phyloP scores from a whole-genome alignment of 2,888 invertebrate genomes.

The Myathropa florea region DNA sequence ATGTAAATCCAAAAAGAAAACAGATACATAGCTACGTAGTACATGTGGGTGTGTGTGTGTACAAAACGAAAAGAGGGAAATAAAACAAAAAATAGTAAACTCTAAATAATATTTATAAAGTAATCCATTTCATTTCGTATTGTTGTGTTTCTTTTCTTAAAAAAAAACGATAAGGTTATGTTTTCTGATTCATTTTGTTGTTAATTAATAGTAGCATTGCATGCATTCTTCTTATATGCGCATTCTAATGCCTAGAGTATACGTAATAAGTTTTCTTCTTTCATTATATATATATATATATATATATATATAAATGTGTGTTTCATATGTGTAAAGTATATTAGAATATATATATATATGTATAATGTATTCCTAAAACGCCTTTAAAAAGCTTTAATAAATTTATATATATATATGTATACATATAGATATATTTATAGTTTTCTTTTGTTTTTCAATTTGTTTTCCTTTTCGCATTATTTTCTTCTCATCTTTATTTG shows the following conservation, averaged over 20 bases:
- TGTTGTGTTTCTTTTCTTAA: background rate
- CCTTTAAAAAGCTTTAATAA: slow-evolving; percentile 63
- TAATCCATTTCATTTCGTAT: background rate
- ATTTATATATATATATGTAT: slow-evolving; percentile 73
- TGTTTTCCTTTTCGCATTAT: slow-evolving; percentile 66
- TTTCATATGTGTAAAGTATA: slow-evolving; percentile 68
- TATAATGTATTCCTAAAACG: slow-evolving; percentile 60
- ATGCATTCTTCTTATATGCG: slow-evolving; percentile 48
- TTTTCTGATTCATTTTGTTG: slow-evolving; percentile 7
- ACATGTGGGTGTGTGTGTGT: slow-evolving; percentile 1
- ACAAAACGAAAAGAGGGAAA: slow-evolving; percentile 7
- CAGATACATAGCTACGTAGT: background rate
- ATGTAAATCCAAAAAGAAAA: background rate
- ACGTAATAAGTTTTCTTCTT: slow-evolving; percentile 51
- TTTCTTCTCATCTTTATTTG: slow-evolving; percentile 59
- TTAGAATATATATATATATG: slow-evolving; percentile 65
- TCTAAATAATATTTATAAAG: background rate
- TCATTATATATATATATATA: slow-evolving; percentile 1
- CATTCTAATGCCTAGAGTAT: slow-evolving; percentile 62
- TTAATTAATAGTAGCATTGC: slow-evolving; percentile 54
- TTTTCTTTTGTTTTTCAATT: slow-evolving; percentile 40
- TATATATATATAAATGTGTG: slow-evolving; percentile 51
- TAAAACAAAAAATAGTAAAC: background rate
- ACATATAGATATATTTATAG: slow-evolving; percentile 60
- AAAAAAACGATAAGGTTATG: slow-evolving; percentile 36